phyloP scores from a whole-genome alignment of 2,113 vertebrate genomes.

The Leptocoma aspasia region DNA sequence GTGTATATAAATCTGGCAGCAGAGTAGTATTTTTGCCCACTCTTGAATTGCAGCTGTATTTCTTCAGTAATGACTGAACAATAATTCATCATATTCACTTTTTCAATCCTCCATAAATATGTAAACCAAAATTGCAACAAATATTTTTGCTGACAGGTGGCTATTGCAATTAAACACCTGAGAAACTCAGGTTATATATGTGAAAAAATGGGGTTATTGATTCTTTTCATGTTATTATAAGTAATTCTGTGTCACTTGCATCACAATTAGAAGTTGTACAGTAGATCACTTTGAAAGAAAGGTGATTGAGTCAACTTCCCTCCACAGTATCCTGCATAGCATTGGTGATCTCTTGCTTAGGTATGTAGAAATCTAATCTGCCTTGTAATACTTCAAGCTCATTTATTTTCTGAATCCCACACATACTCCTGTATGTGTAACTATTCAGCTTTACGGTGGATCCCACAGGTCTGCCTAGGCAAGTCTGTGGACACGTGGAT shows the following conservation, averaged over 20 bases:
- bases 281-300: not conserved
- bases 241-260: not conserved
- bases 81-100: conserved; percentile 11
- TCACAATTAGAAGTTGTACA: not conserved
- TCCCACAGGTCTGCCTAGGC: not conserved
- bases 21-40: conserved; percentile 55
- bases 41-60: conserved; percentile 47
- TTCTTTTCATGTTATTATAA: not conserved
- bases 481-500: not conserved
- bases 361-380: not conserved
- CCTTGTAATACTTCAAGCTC: not conserved
- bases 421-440: not conserved
- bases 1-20: conserved; percentile 56
- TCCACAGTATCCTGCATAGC: not conserved
- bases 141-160: conserved; percentile 31
- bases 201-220: not conserved
- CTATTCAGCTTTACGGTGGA: not conserved
- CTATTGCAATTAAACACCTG: conserved; percentile 36
- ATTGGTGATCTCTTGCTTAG: not conserved
- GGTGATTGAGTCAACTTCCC: not conserved
- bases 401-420: not conserved
- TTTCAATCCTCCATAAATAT: conserved; percentile 42
- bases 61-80: conserved; percentile 49
- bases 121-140: conserved; percentile 30
- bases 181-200: not conserved